phyloP scores from a whole-genome alignment of 35 echinoderm and acorn worm genomes.

The Hemicentrotus pulcherrimus region DNA sequence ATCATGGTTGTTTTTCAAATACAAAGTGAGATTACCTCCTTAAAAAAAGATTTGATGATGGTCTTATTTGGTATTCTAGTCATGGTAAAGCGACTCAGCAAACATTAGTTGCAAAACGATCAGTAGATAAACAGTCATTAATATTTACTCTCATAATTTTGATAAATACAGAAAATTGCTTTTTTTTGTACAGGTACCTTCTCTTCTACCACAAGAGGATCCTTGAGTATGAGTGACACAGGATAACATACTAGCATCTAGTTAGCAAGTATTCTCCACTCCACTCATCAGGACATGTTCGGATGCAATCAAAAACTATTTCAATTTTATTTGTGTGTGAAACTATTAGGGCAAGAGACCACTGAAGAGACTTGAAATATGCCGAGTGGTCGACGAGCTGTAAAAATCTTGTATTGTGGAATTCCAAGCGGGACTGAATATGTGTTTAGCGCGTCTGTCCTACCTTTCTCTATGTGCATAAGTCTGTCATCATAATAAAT shows the following conservation, averaged over 20 bases:
- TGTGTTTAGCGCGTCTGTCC: not conserved
- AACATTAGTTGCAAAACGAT: not conserved
- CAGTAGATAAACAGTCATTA: not conserved
- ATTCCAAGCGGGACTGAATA: slow-evolving; percentile 10
- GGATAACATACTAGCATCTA: not conserved
- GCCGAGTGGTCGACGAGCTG: not conserved
- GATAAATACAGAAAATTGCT: too few species aligned
- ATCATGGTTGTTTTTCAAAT: too few species aligned
- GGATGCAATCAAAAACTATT: slow-evolving; percentile 44
- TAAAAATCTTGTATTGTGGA: slow-evolving; percentile 6
- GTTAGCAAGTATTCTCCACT: not conserved
- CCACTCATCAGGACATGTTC: slow-evolving; percentile 10
- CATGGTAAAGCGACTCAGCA: too few species aligned
- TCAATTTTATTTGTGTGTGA: slow-evolving; percentile 47
- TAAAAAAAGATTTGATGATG: not conserved
- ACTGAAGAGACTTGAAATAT: not conserved
- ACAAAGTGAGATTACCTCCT: too few species aligned
- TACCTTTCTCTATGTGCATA: not conserved
- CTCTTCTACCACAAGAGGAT: slow-evolving; percentile 96
- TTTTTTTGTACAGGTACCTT: slow-evolving; percentile 79
- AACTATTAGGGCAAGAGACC: not conserved
- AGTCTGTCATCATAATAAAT: not conserved
- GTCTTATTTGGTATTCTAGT: not conserved
- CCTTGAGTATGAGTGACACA: slow-evolving; percentile 87
- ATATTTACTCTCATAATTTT: not conserved